These are phyloP conservation scores for Netta rufina DNA, from an alignment of 2,797 vertebrate genomes.

Conservation along the genomic window DNA sequence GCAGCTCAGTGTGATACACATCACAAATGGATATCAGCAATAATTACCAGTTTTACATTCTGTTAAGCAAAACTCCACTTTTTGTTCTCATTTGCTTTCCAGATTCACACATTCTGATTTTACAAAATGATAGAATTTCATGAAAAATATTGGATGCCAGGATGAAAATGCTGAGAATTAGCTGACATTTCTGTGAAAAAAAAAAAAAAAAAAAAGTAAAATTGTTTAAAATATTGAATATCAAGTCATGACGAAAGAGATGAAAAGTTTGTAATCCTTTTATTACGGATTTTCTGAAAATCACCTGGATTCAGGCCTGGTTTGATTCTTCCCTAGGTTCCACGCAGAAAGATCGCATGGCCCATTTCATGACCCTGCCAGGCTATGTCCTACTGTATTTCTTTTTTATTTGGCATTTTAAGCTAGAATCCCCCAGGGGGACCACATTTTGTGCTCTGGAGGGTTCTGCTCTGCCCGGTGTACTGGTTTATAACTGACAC, in stretches of 20 bases:
- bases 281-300: background rate
- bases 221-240: background rate
- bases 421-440: background rate
- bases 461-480: background rate
- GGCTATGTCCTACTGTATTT: background rate
- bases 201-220: background rate
- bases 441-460: background rate
- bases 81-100: conserved; percentile 32
- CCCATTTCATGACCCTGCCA: background rate
- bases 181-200: background rate
- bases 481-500: conserved; percentile 16
- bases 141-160: background rate
- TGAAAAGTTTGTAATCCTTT: background rate
- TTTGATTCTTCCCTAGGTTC: background rate
- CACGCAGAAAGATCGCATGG: background rate
- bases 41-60: conserved; percentile 29
- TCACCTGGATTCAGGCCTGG: background rate
- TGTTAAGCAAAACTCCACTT: conserved; percentile 35
- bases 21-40: conserved; percentile 25
- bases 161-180: background rate
- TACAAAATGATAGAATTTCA: conserved; percentile 15
- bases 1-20: conserved; percentile 32
- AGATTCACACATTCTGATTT: background rate
- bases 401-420: background rate
- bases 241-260: background rate